Base-by-base conservation (phyloP, 1,140 invertebrate genomes). In the Aphaenogaster floridana region DNA sequence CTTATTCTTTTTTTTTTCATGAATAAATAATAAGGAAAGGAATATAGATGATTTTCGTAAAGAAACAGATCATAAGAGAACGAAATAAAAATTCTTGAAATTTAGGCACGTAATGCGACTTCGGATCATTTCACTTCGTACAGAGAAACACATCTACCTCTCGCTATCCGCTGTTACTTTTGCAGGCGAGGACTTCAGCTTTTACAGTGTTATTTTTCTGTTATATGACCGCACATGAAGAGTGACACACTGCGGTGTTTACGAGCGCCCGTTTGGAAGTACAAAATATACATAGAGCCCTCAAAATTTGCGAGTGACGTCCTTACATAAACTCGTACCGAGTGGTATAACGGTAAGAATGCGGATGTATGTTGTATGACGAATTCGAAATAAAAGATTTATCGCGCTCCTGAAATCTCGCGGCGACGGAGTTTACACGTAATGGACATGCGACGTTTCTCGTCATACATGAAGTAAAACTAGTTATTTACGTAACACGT, bases 181-280 rank as follows among this genome's bases (percentile, higher is more conserved):
- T 34, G 48, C 72, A 78, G 34, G 17, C 54, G 59, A 90, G 61
- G 48, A 50, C 84, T 72, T 64, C 34, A 66, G 54, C 42, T 85
- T 90, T 87, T 89, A 87, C 50, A 57, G 61, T 76, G 84, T 87
- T 90, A 89, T 89, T 90, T 89, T 90, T 90, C 88, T 89, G 81
- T 89, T 89, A 89, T 89, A 69, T 59, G 83, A 86, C 77, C 68
- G 71, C 77, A 64, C 64, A 83, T 45, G 76, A 76, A n/a, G 77
- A 89, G 74, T 89, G 89, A 87, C 89, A 78, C 63, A 74, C 79
- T 86, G 74, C 88, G 59, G 77, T 87, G 88, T 90, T 89, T 90
- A 90, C 88, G 88, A 89, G 89, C 57, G 15, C 59, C 48, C 59
- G 17, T 63, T 74, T 59, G 76, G 34, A 77, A 78, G 57, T 57